Conservation (phyloP, 1,140 invertebrate species). For the Atta texana region DNA sequence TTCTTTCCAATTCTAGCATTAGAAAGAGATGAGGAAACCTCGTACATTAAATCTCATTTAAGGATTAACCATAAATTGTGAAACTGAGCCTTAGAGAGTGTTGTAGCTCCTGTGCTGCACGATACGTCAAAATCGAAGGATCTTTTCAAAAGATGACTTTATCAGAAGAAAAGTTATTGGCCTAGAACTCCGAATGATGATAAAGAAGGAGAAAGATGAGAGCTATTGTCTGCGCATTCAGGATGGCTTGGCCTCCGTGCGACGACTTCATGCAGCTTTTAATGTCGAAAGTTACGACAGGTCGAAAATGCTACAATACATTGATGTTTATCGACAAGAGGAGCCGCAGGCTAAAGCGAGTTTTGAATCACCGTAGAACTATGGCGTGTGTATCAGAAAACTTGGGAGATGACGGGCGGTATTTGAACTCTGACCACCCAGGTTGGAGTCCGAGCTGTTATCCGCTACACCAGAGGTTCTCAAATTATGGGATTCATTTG, state of each 20-base stretch:
- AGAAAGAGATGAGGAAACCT: too few relatives aligned
- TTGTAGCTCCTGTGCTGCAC: too few relatives aligned
- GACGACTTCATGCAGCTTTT: neutral
- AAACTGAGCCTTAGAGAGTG: too few relatives aligned
- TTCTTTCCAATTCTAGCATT: too few relatives aligned
- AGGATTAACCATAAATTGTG: too few relatives aligned
- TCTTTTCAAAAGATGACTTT: too few relatives aligned
- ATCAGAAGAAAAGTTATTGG: neutral
- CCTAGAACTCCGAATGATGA: neutral
- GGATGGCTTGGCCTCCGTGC: neutral
- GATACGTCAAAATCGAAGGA: too few relatives aligned
- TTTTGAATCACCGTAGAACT: slow-evolving; percentile 37
- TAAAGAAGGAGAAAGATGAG: neutral
- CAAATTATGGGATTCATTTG: slow-evolving; percentile 10
- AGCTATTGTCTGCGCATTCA: neutral
- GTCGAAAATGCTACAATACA: neutral
- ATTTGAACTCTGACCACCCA: slow-evolving; percentile 65
- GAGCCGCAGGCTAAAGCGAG: slow-evolving; percentile 16
- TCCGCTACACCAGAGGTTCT: slow-evolving; percentile 57
- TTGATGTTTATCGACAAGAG: slow-evolving; percentile 11
- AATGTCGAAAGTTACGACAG: neutral
- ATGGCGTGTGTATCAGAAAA: slow-evolving; percentile 60
- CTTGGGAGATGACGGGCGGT: slow-evolving; percentile 56
- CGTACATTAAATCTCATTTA: too few relatives aligned
- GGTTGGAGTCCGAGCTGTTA: slow-evolving; percentile 54